Evolutionary conservation across 2,888 invertebrate genomes (phyloP).

Genomic region (Epinotia bilunana): DNA sequence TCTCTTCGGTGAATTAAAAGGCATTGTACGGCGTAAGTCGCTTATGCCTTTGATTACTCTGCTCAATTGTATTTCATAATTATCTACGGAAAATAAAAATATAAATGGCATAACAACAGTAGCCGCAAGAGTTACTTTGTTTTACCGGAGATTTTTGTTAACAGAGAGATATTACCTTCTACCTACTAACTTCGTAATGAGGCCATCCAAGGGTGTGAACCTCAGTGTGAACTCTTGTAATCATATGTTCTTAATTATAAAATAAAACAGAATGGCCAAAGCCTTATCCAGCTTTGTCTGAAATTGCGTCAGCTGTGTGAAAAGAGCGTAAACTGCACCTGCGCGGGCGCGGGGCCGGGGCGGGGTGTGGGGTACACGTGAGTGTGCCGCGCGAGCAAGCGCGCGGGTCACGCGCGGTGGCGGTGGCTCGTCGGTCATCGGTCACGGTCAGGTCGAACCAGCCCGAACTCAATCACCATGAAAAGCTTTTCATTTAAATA

Average conservation of each 20-base stretch:
- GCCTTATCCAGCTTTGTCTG: neutral
- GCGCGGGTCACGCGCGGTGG: too few species aligned
- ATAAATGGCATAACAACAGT: neutral
- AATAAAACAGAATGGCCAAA: neutral
- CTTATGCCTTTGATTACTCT: neutral
- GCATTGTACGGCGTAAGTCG: neutral
- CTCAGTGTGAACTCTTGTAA: neutral
- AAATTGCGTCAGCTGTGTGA: conserved; percentile 10
- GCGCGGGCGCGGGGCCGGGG: too few species aligned
- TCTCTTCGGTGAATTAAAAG: neutral
- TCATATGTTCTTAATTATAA: neutral
- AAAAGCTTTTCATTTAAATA: too few species aligned
- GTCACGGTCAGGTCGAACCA: too few species aligned
- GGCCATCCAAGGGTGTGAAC: conserved; percentile 13
- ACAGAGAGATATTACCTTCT: too few species aligned
- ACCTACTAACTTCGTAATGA: neutral
- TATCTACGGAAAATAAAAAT: neutral
- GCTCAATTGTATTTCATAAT: neutral
- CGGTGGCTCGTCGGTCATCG: too few species aligned
- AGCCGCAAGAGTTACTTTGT: neutral
- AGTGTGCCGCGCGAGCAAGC: too few species aligned
- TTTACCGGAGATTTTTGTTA: too few species aligned
- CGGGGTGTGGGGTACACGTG: too few species aligned
- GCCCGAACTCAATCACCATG: too few species aligned
- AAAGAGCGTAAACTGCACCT: neutral